Evolutionary conservation across 2,113 vertebrate species (phyloP).

Genomic region (Symphodus melops): DNA sequence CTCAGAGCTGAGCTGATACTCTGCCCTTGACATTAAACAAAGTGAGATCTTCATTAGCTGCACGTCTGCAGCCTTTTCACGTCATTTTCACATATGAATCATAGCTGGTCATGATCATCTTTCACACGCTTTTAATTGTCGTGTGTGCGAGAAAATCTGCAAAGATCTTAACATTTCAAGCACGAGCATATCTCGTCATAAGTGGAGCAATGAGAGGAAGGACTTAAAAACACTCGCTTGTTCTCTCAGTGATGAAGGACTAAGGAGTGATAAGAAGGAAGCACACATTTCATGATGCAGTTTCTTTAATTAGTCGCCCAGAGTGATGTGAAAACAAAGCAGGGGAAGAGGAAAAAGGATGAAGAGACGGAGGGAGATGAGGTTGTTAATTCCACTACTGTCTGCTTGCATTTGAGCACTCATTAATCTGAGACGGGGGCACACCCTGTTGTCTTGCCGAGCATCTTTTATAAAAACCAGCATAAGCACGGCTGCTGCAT

Average conservation of each 20-base stretch:
- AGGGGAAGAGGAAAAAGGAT: conserved; percentile 31
- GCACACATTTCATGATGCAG: conserved; percentile 48
- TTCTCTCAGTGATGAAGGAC: conserved; percentile 49
- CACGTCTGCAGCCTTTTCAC: background rate
- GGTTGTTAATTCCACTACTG: conserved; percentile 84
- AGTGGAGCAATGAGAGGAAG: conserved; percentile 17
- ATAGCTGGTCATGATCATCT: background rate
- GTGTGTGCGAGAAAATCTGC: background rate
- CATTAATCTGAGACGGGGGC: conserved; percentile 81
- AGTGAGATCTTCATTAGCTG: background rate
- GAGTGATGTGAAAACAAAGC: conserved; percentile 65
- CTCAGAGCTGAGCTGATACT: background rate
- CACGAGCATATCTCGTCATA: conserved; percentile 1
- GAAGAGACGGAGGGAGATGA: conserved; percentile 60
- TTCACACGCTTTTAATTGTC: conserved; percentile 11
- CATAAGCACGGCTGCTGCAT: conserved; percentile 71
- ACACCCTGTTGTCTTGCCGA: conserved; percentile 78
- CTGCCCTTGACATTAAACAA: conserved; percentile 5
- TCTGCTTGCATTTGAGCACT: conserved; percentile 83
- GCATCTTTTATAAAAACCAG: conserved; percentile 76
- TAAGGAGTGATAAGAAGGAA: conserved; percentile 44
- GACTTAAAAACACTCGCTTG: conserved; percentile 14
- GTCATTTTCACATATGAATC: conserved; percentile 1
- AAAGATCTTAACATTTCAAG: background rate
- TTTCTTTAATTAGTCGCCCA: conserved; percentile 77